Conservation (phyloP, 2,113 vertebrate species). For the Lampris incognitus region DNA sequence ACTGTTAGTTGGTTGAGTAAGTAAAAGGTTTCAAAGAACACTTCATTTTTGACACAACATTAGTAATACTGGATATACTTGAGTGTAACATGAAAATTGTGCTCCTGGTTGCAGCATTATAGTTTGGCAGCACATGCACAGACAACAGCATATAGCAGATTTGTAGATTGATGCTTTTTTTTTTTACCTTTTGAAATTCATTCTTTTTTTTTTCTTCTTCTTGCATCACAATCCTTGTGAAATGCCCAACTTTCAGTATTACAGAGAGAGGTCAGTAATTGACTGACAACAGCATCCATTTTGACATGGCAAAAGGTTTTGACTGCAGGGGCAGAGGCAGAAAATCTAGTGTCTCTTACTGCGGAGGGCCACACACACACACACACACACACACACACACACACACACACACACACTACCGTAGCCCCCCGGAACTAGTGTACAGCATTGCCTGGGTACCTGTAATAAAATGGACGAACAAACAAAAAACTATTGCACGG, state of each 20-base stretch:
- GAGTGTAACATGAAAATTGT: constrained; percentile 76
- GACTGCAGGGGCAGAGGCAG: constrained; percentile 39
- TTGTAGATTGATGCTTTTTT: constrained; percentile 1
- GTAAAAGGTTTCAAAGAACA: constrained; percentile 43
- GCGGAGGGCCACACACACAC: constrained; percentile 1
- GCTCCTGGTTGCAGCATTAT: constrained; percentile 79
- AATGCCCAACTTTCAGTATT: constrained; percentile 35
- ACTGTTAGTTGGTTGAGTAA: constrained; percentile 51
- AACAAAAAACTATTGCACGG: constrained; percentile 70
- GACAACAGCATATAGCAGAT: constrained; percentile 68
- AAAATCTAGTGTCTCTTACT: constrained; percentile 42
- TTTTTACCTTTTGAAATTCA: constrained; percentile 17
- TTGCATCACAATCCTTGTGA: constrained; percentile 28
- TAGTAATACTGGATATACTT: constrained; percentile 70
- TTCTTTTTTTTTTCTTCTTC: constrained; percentile 21
- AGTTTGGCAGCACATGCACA: constrained; percentile 81
- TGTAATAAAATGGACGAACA: constrained; percentile 60
- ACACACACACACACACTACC: constrained; percentile 38
- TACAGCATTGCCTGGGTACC: constrained; percentile 52
- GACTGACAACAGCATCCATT: constrained; percentile 21
- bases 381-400: constrained; percentile 8
- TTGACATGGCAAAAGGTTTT: constrained; percentile 37
- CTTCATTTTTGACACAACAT: constrained; percentile 66
- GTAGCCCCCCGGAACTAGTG: constrained; percentile 56
- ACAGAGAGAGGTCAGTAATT: constrained; percentile 12